Conservation (phyloP, 2,113 vertebrate genomes). For the Macrotis lagotis region DNA sequence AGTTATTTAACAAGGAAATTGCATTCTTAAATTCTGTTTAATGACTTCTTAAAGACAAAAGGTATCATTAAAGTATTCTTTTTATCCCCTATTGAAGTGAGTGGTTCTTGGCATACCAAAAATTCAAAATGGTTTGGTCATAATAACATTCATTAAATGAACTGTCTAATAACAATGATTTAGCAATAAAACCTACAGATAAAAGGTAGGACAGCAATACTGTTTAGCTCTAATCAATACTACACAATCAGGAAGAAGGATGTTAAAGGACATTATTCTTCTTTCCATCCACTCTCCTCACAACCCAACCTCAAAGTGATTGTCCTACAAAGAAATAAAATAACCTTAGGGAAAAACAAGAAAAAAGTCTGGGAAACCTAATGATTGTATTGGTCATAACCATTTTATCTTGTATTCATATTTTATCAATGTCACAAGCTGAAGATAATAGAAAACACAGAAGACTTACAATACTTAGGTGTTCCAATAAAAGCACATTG, state of each 20-base stretch:
- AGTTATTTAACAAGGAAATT: conserved; percentile 27
- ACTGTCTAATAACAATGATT: conserved; percentile 1
- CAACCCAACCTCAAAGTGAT: neutral
- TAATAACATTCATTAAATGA: neutral
- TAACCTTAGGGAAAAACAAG: neutral
- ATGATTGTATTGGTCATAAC: neutral
- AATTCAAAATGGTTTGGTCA: conserved; percentile 18
- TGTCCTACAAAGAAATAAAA: neutral
- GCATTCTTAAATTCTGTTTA: conserved; percentile 32
- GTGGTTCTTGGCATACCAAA: neutral
- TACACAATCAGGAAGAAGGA: neutral
- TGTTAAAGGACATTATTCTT: neutral
- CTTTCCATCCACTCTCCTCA: neutral
- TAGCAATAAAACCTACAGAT: conserved; percentile 6
- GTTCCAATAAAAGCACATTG: neutral
- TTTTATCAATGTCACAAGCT: neutral
- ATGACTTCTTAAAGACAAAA: conserved; percentile 25
- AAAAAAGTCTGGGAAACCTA: neutral
- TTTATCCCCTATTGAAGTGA: conserved; percentile 7
- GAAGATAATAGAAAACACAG: neutral
- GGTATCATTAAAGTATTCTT: neutral
- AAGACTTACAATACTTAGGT: neutral
- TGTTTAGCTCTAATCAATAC: neutral
- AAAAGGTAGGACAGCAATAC: neutral
- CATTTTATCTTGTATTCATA: neutral